Evolutionary conservation across 2,113 vertebrate species (phyloP).

Genomic region (Brienomyrus longianalis): DNA sequence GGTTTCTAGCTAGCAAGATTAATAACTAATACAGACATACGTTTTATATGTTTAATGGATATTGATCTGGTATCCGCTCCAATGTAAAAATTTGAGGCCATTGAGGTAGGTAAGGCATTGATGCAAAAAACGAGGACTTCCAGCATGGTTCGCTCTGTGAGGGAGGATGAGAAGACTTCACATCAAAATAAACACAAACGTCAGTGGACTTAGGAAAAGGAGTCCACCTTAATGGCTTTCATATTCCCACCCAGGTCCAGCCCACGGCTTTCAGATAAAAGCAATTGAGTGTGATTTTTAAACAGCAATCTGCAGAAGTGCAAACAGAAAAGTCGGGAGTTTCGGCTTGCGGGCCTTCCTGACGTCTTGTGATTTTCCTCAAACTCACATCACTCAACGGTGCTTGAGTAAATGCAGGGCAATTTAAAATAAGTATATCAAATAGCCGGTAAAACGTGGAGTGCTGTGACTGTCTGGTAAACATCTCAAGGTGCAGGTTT

Average conservation of each 20-base stretch:
- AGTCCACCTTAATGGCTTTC: background rate
- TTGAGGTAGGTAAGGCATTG: background rate
- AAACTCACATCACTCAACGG: background rate
- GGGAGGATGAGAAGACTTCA: background rate
- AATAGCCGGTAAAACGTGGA: background rate
- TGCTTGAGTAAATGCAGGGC: background rate
- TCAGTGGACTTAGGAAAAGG: background rate
- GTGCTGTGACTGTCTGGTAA: background rate
- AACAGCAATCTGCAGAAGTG: background rate
- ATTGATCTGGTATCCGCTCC: background rate
- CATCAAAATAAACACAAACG: background rate
- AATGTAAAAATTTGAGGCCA: background rate
- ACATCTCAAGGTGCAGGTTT: background rate
- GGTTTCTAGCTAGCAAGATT: background rate
- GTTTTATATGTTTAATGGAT: too few species aligned
- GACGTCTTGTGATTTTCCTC: background rate
- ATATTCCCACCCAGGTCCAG: background rate
- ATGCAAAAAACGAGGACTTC: background rate
- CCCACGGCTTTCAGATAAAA: background rate
- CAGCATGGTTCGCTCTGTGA: background rate
- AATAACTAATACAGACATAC: background rate
- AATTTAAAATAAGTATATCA: background rate
- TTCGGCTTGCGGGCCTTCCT: background rate
- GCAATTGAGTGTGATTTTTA: conserved; percentile 12
- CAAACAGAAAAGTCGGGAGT: too few species aligned